These are phyloP conservation scores for Anarrhichthys ocellatus DNA, from an alignment of 2,113 vertebrate genomes.

Conservation along the genomic window DNA sequence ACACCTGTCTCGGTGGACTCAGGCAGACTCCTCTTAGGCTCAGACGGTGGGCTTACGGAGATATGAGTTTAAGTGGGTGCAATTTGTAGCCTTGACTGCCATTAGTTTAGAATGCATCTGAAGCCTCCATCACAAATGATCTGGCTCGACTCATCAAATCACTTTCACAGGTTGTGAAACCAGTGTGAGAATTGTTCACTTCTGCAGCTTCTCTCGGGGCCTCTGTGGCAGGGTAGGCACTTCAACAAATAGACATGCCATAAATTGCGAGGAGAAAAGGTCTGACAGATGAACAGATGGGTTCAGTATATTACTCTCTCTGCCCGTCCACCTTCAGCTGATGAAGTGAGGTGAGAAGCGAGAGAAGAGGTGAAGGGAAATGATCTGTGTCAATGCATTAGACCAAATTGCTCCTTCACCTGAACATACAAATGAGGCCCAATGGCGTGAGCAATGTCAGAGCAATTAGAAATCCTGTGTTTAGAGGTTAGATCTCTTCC, in stretches of 20 bases:
- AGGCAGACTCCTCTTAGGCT: conserved; percentile 42
- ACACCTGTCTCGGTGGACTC: conserved; percentile 58
- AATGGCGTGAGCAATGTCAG: conserved; percentile 74
- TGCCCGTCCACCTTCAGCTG: conserved; percentile 73
- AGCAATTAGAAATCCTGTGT: conserved; percentile 77
- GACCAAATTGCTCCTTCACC: conserved; percentile 81
- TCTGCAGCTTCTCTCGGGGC: conserved; percentile 54
- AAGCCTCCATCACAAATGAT: conserved; percentile 72
- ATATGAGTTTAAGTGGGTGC: conserved; percentile 65
- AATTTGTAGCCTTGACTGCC: conserved; percentile 74
- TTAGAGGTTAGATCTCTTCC: conserved; percentile 71
- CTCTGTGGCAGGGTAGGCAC: conserved; percentile 70
- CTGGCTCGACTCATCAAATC: conserved; percentile 66
- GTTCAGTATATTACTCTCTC: conserved; percentile 79
- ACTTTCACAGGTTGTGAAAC: conserved; percentile 64
- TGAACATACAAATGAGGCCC: conserved; percentile 80
- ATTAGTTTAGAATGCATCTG: conserved; percentile 72
- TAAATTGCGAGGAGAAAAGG: conserved; percentile 79
- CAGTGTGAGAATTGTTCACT: conserved; percentile 68
- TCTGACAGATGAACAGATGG: conserved; percentile 83
- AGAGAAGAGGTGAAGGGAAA: conserved; percentile 73
- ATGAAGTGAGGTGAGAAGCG: conserved; percentile 70
- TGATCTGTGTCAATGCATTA: conserved; percentile 82
- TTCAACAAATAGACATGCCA: conserved; percentile 76
- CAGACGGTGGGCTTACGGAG: conserved; percentile 55